Percentiles rank a stretch among this genome's conserved stretches.
These are phyloP conservation scores for Leucozona laternaria DNA, from an alignment of 2,888 invertebrate species.

Conservation along the genomic window DNA sequence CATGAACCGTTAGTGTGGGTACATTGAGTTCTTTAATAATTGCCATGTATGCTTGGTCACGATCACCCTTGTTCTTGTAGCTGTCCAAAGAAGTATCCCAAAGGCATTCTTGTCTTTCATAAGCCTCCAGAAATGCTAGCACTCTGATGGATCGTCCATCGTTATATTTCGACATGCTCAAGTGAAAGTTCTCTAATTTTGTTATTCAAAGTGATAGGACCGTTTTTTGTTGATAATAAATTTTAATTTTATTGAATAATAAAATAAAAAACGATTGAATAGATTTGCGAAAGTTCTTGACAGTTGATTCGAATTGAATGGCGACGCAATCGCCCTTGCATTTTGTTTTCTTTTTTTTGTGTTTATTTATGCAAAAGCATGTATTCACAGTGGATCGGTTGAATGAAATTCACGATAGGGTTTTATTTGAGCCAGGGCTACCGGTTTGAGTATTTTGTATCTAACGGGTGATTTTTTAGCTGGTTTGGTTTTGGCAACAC, in stretches of 20 bases:
- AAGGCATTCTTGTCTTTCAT: constrained; percentile 80
- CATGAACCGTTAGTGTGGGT: constrained; percentile 79
- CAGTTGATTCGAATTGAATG: constrained; percentile 66
- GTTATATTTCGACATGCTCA: constrained; percentile 78
- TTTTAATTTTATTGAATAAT: constrained; percentile 64
- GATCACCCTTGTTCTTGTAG: constrained; percentile 80
- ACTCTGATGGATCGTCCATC: constrained; percentile 80
- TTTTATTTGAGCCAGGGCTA: too few species aligned
- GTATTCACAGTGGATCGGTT: not conserved
- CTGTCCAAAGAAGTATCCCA: constrained; percentile 80
- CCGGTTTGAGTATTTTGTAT: too few species aligned
- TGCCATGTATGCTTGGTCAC: constrained; percentile 79
- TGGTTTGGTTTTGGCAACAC: too few species aligned
- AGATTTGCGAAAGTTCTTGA: constrained; percentile 37
- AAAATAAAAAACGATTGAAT: constrained; percentile 55
- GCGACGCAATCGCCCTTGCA: not conserved
- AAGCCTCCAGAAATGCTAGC: constrained; percentile 80
- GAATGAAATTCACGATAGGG: not conserved
- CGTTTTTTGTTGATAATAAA: constrained; percentile 32
- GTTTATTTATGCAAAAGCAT: not conserved
- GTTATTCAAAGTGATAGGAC: constrained; percentile 44
- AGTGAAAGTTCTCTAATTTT: not conserved
- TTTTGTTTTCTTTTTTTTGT: not conserved
- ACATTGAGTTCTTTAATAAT: constrained; percentile 80
- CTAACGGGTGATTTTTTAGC: too few species aligned